Evolutionary conservation across 1,140 invertebrate species (phyloP).

Genomic region (Drosophila kurseongensis): DNA sequence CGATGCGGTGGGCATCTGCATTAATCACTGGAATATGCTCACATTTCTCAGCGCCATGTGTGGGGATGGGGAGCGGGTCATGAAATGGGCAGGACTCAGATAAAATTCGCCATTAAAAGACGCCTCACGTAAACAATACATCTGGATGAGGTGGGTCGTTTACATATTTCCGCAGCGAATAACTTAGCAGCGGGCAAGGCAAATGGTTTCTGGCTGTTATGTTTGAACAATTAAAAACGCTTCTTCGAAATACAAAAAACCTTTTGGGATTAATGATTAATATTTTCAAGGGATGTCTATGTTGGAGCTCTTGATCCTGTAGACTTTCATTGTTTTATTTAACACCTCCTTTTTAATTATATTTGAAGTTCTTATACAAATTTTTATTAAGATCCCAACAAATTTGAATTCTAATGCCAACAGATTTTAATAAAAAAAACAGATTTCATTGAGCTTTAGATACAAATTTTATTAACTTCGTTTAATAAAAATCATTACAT

Average conservation of each 20-base stretch:
- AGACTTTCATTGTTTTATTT: no score
- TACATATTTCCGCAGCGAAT: constrained; percentile 64
- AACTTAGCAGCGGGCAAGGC: not conserved
- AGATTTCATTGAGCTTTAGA: not conserved
- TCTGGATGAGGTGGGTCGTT: constrained; percentile 62
- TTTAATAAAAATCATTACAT: constrained; percentile 27
- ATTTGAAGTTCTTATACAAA: no score
- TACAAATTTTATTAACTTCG: constrained; percentile 14
- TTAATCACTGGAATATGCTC: constrained; percentile 78
- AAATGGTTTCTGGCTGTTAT: constrained; percentile 1
- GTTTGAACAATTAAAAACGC: constrained; percentile 13
- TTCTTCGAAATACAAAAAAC: not conserved
- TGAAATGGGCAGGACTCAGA: constrained; percentile 24
- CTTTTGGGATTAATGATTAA: constrained; percentile 1
- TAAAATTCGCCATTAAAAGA: constrained; percentile 58
- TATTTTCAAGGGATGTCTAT: not conserved
- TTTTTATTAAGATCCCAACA: no score
- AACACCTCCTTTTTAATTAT: no score
- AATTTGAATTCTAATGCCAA: no score
- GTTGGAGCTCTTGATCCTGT: no score
- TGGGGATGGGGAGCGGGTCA: constrained; percentile 2
- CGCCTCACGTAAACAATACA: constrained; percentile 69
- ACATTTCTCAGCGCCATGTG: constrained; percentile 72
- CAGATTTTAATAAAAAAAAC: no score
- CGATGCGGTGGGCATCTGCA: constrained; percentile 57